Evolutionary conservation across 2,113 vertebrate species (phyloP).

Genomic region (Malaclemys terrapin): DNA sequence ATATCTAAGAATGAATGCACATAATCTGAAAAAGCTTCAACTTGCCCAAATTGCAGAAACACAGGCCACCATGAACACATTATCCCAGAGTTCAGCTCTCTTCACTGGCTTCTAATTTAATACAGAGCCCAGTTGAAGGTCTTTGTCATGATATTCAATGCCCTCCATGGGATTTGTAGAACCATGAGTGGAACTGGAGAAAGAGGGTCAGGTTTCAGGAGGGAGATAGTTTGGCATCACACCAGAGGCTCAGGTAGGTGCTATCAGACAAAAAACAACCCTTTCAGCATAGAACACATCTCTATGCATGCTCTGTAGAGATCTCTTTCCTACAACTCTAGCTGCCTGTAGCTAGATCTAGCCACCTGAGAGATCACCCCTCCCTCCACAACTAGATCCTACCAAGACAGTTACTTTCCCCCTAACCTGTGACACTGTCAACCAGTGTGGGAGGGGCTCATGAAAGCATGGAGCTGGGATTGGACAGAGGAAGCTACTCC

Average conservation of each 20-base stretch:
- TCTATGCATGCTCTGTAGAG: background rate
- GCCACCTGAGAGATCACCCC: background rate
- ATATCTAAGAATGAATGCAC: background rate
- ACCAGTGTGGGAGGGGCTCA: background rate
- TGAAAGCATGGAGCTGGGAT: background rate
- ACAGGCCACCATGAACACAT: background rate
- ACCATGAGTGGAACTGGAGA: slow-evolving; percentile 16
- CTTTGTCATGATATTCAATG: background rate
- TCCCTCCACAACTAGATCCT: background rate
- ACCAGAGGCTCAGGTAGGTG: background rate
- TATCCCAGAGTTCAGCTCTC: background rate
- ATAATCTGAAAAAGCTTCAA: background rate
- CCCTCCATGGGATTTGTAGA: background rate
- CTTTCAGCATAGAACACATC: background rate
- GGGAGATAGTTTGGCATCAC: background rate
- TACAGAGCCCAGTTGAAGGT: accelerated
- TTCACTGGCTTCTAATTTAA: background rate
- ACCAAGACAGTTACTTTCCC: background rate
- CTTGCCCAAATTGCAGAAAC: background rate
- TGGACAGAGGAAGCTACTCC: background rate
- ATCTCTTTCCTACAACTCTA: background rate
- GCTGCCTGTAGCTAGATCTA: background rate
- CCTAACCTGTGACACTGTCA: background rate
- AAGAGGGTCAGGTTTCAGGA: slow-evolving; percentile 67
- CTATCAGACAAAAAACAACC: background rate